A percentile compares a stretch with the other conserved stretches of the same genome.
Conservation (phyloP, 2,113 vertebrate genomes). For the Pygathrix nemaeus region DNA sequence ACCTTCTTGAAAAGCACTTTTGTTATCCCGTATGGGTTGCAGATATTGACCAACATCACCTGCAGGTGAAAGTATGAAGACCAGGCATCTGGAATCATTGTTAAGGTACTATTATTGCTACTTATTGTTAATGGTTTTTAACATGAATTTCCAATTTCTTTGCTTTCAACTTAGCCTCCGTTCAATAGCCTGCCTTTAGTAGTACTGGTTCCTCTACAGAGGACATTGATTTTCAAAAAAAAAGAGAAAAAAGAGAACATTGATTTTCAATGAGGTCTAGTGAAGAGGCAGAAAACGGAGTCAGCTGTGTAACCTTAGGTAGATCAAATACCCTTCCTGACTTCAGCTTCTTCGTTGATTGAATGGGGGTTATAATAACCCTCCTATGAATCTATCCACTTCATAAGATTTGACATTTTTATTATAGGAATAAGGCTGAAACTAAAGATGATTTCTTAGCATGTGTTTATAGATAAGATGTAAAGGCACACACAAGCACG, state of each 20-base stretch:
- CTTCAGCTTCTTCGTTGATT: not conserved
- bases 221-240: not conserved
- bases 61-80: conserved; percentile 16
- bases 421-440: not conserved
- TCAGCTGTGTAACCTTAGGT: not conserved
- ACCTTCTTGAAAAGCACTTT: not conserved
- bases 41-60: conserved; percentile 25
- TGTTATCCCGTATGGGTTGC: not conserved
- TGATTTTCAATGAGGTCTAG: not conserved
- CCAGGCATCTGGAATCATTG: conserved; percentile 28
- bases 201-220: not conserved
- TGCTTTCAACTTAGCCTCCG: conserved; percentile 31
- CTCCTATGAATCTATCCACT: too few relatives aligned
- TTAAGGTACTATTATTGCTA: not conserved
- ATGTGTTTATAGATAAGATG: not conserved
- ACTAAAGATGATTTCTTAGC: not conserved
- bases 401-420: not conserved
- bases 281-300: not conserved
- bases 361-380: not conserved
- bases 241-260: not conserved
- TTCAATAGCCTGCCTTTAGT: not conserved
- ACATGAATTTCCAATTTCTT: conserved; percentile 51
- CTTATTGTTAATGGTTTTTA: conserved; percentile 25
- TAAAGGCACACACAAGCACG: not conserved
- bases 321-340: not conserved